Percentiles rank a stretch among this genome's conserved stretches.
Evolutionary conservation across 2,797 vertebrate genomes (phyloP).

Genomic region (Erithacus rubecula): DNA sequence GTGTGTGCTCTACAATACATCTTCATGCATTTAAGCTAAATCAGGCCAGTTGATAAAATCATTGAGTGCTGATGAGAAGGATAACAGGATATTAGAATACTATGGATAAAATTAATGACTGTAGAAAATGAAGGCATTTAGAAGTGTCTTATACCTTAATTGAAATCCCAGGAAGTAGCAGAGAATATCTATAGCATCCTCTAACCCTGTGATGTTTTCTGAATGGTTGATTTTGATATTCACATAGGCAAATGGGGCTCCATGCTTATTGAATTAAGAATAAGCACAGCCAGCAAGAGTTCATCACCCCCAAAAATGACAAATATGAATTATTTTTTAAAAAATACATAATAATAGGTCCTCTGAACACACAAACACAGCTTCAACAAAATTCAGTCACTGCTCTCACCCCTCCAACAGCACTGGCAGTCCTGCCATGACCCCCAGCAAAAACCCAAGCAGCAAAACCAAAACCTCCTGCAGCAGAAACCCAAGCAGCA

Average conservation of each 20-base stretch:
- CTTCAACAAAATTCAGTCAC: not conserved
- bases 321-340: not conserved
- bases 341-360: not conserved
- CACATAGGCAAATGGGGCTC: not conserved
- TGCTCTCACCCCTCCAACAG: not conserved
- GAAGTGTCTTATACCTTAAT: not conserved
- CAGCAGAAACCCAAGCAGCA: not conserved
- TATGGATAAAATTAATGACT: not conserved
- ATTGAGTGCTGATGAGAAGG: not conserved
- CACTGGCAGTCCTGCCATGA: not conserved
- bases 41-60: not conserved
- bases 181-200: not conserved
- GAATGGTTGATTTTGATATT: not conserved
- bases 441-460: not conserved
- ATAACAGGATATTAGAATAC: not conserved
- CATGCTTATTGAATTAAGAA: not conserved
- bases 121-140: not conserved
- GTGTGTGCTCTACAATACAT: not conserved
- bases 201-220: not conserved
- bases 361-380: accelerated
- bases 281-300: not conserved
- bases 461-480: not conserved
- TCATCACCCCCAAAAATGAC: not conserved
- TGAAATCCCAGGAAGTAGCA: not conserved
- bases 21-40: not conserved